Evolutionary conservation across 2,888 invertebrate genomes (phyloP), one percentile per base, ranked within the genome.

Genomic region (Siphonodentalium dalli): DNA sequence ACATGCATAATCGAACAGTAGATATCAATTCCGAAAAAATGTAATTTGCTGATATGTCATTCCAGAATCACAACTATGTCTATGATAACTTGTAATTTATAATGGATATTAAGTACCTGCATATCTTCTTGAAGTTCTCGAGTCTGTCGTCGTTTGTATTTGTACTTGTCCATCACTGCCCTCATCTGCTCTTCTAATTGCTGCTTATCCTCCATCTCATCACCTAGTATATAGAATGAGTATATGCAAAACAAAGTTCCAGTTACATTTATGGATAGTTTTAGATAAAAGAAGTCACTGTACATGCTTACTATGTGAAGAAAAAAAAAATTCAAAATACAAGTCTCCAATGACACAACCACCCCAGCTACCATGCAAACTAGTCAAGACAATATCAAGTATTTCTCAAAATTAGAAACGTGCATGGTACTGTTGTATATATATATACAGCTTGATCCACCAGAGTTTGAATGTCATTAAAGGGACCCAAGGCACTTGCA

Each of bases 121-220:
- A 79, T 57, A 47, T 81, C 81, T 38, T 81, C 80, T 60, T 78
- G 75, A 4, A 80, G 63, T 51, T 79, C 79, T 13, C 77, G 50
- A 44, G 79, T 79, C 68, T 80, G 79, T 13, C 80, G 63, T 34
- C 78, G 63, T 62, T 81, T 81, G 63, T 78, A 78, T 59, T 79
- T 81, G 65, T 73, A 80, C 48, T 79, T 77, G 61, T 83, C 83
- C 65, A 82, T 75, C 3, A 78, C 78, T 2, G 79, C 78, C 15
- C 77, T 73, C 69, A 84, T 76, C 68, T 85, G 83, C 43, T 83
- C 81, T 50, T 87, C 85, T 38, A 87, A 71, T 52, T 81, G 79
- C 54, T 82, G 79, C 71, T 84, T 84, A 71, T 86, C 85, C 31
- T 82, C 77, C 72, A 84, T 81, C 66, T 87, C 87, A 11, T 83